Percentiles rank a stretch among this genome's conserved stretches.
Conservation (phyloP, 1,140 invertebrate genomes). For the Pomacea maculata region DNA sequence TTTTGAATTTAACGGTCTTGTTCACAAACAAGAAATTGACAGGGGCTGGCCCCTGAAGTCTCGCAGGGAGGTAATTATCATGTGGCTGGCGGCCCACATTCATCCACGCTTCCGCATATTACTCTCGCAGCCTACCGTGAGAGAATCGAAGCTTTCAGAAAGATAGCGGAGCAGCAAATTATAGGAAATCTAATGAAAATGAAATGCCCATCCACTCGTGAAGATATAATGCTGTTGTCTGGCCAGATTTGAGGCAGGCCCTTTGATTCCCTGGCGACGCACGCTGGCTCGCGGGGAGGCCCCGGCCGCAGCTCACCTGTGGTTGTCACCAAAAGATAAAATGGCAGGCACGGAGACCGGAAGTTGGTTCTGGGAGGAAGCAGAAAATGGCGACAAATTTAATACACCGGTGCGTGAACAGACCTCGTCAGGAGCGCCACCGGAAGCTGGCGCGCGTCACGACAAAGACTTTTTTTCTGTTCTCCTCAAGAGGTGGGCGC, state of each 20-base stretch:
- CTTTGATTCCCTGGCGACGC: background rate
- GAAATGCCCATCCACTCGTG: constrained; percentile 22
- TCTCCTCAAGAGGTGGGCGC: constrained; percentile 5
- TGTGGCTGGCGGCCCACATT: constrained; percentile 14
- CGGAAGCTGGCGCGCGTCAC: constrained; percentile 6
- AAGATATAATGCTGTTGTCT: constrained; percentile 19
- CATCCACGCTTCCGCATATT: constrained; percentile 21
- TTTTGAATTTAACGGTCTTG: constrained; percentile 20
- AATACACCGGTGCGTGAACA: constrained; percentile 17
- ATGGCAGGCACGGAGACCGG: constrained; percentile 15
- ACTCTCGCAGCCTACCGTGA: background rate
- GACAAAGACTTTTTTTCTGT: background rate
- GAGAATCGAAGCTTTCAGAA: constrained; percentile 16
- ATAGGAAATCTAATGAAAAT: constrained; percentile 28
- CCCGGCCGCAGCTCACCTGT: constrained; percentile 6
- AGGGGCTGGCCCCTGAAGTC: constrained; percentile 10
- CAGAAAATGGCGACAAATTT: constrained; percentile 16
- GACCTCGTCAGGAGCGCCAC: background rate
- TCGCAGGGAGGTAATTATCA: constrained; percentile 25
- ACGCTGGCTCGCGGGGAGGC: background rate
- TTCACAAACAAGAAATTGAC: constrained; percentile 28
- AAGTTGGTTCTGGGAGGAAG: constrained; percentile 6
- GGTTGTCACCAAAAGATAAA: constrained; percentile 9
- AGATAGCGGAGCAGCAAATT: constrained; percentile 13
- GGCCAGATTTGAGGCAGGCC: background rate